Conservation (phyloP, 1,140 invertebrate species). For the Leucophenga varia region DNA sequence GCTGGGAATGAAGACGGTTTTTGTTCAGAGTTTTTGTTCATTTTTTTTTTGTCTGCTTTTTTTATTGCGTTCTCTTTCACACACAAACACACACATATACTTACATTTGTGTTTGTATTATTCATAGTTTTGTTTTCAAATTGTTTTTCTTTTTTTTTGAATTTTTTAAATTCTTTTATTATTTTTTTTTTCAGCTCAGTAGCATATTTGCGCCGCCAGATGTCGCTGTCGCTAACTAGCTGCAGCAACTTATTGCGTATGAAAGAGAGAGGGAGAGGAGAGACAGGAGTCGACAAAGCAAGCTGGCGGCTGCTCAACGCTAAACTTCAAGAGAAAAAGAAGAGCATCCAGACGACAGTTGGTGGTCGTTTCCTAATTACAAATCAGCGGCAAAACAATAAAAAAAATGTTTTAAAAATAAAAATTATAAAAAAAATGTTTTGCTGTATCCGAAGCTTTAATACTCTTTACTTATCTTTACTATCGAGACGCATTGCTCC, state of each 20-base stretch:
- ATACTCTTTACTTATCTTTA: too few species aligned
- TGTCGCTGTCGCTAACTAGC: conserved; percentile 48
- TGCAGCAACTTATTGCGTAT: conserved; percentile 23
- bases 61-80: neutral
- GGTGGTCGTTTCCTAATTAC: conserved; percentile 55
- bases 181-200: neutral
- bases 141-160: neutral
- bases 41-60: conserved; percentile 36
- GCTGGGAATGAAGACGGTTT: conserved; percentile 42
- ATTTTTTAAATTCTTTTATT: neutral
- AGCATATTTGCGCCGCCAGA: conserved; percentile 15
- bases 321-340: conserved; percentile 30
- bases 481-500: neutral
- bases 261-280: conserved; percentile 41
- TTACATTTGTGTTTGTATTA: too few species aligned
- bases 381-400: conserved; percentile 39
- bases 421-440: conserved; percentile 16
- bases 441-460: too few species aligned
- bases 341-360: too few species aligned
- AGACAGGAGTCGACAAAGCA: conserved; percentile 7
- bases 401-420: conserved; percentile 20
- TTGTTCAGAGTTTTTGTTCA: conserved; percentile 48
- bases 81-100: neutral
- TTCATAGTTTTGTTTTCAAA: conserved; percentile 16
- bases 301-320: too few species aligned